phyloP scores from a whole-genome alignment of 2,113 vertebrate genomes.

The Amphiprion percula region DNA sequence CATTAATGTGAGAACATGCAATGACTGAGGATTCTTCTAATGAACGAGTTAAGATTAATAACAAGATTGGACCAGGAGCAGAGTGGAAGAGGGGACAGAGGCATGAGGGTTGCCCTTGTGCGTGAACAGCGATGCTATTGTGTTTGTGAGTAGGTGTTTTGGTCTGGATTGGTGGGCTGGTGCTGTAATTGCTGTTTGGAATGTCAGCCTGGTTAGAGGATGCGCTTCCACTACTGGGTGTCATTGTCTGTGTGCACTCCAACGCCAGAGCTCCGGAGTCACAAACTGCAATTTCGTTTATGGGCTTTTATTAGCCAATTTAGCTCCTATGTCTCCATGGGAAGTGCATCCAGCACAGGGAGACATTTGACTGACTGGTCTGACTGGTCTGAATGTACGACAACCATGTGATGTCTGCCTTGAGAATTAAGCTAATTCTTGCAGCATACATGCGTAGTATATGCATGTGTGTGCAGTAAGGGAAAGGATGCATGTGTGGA shows the following conservation, averaged over 20 bases:
- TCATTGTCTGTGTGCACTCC: conserved; percentile 79
- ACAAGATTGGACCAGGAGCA: conserved; percentile 76
- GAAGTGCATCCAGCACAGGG: conserved; percentile 58
- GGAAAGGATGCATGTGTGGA: conserved; percentile 2
- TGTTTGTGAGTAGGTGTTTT: conserved; percentile 84
- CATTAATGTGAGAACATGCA: conserved; percentile 71
- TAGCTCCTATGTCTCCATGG: conserved; percentile 62
- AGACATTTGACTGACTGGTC: conserved; percentile 56
- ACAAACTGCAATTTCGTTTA: conserved; percentile 76
- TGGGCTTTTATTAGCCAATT: conserved; percentile 79
- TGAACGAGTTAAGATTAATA: conserved; percentile 84
- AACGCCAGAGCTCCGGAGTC: conserved; percentile 69
- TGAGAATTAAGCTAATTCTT: conserved; percentile 52
- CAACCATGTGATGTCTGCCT: conserved; percentile 67
- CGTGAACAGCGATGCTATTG: conserved; percentile 81
- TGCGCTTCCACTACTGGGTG: conserved; percentile 78
- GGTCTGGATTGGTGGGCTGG: conserved; percentile 79
- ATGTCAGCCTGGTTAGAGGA: conserved; percentile 81
- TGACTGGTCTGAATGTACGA: conserved; percentile 57
- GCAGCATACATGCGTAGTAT: conserved; percentile 23
- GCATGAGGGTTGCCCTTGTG: conserved; percentile 81
- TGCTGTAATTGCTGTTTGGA: conserved; percentile 83
- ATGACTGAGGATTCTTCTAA: conserved; percentile 73
- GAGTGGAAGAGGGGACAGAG: conserved; percentile 61
- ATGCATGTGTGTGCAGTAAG: background rate